Percentiles rank a stretch among this genome's conserved stretches.
phyloP scores from a whole-genome alignment of 2,113 vertebrate species.

The Gracilinanus agilis region DNA sequence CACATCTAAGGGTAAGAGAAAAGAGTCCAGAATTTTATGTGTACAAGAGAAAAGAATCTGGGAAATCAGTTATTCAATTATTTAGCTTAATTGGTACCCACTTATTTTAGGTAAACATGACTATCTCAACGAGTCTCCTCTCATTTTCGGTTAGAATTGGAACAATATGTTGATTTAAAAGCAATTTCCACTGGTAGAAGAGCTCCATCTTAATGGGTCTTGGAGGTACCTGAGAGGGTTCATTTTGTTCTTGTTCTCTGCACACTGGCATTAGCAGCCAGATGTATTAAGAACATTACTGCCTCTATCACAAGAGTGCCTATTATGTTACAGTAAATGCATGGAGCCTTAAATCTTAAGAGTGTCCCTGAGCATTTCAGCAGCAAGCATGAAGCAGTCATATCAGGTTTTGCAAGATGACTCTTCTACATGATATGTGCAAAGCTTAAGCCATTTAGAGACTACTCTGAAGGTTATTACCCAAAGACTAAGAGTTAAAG shows the following conservation, averaged over 20 bases:
- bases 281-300: not conserved
- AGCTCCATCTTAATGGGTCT: not conserved
- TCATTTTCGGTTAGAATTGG: not conserved
- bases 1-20: too few relatives aligned
- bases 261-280: not conserved
- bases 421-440: not conserved
- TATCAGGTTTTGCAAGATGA: not conserved
- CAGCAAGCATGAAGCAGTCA: not conserved
- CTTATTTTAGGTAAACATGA: not conserved
- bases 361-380: not conserved
- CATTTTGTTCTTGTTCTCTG: not conserved
- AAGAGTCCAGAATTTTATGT: not conserved
- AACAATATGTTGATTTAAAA: not conserved
- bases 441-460: not conserved
- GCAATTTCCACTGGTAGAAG: not conserved
- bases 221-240: not conserved
- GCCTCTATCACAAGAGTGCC: not conserved
- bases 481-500: not conserved
- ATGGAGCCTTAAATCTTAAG: not conserved
- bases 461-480: not conserved
- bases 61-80: not conserved
- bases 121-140: too few relatives aligned
- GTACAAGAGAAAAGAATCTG: not conserved
- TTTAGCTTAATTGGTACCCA: not conserved
- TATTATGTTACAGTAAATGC: not conserved